phyloP scores from a whole-genome alignment of 2,113 vertebrate genomes.

The Dipodomys stephensi region DNA sequence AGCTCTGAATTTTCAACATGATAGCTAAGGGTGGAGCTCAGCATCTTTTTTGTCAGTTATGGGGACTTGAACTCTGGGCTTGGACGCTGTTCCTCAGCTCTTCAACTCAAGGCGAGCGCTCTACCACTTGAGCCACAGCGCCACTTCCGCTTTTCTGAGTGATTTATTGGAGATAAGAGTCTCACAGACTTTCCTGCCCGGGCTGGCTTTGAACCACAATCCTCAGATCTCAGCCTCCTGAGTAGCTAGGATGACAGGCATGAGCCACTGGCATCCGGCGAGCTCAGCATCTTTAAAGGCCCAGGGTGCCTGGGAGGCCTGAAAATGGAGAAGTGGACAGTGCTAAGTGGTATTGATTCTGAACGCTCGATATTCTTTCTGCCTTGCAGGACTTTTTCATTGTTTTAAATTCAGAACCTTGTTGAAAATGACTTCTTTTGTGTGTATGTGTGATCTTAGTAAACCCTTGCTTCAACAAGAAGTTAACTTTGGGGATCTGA shows the following conservation, averaged over 20 bases:
- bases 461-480: conserved; percentile 70
- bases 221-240: no score
- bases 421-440: conserved; percentile 61
- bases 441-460: conserved; percentile 68
- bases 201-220: no score
- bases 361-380: not conserved
- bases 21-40: not conserved
- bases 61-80: no score
- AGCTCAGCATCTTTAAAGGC: not conserved
- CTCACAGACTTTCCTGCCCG: no score
- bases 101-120: no score
- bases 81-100: no score
- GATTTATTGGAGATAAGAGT: no score
- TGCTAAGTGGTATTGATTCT: conserved; percentile 14
- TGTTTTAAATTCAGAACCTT: conserved; percentile 49
- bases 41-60: not conserved
- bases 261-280: not conserved
- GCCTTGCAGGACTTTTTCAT: conserved; percentile 19
- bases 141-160: no score
- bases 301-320: not conserved
- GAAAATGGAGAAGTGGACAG: not conserved
- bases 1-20: not conserved
- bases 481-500: conserved; percentile 25
- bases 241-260: no score
- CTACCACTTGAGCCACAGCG: no score